These are phyloP conservation scores for Callipepla californica DNA, from an alignment of 2,113 vertebrate genomes.

Conservation along the genomic window DNA sequence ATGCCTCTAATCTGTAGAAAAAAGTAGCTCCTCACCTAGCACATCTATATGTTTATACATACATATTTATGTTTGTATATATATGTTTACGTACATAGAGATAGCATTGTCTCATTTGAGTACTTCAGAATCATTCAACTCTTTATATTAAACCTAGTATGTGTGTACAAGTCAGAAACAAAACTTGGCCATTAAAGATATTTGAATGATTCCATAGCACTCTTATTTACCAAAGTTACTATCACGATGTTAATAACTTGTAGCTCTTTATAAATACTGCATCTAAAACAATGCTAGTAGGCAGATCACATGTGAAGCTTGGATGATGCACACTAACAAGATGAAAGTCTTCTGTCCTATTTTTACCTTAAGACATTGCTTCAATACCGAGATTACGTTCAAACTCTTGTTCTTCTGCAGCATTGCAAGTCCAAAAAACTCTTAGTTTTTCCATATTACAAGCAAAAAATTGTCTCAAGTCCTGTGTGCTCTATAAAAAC, in stretches of 20 bases:
- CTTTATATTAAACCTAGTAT: not conserved
- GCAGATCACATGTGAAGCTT: not conserved
- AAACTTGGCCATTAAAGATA: slow-evolving; percentile 8
- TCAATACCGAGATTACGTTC: not conserved
- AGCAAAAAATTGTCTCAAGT: not conserved
- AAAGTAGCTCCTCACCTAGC: slow-evolving; percentile 8
- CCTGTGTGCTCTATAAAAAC: not conserved
- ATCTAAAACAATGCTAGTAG: not conserved
- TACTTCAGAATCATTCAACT: not conserved
- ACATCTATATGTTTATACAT: no score
- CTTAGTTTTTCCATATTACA: not conserved
- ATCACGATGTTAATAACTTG: not conserved
- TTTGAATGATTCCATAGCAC: not conserved
- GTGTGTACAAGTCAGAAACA: slow-evolving; percentile 22
- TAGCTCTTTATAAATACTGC: not conserved
- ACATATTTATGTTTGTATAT: no score
- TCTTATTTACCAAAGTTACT: not conserved
- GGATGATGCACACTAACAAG: not conserved
- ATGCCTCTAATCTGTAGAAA: not conserved
- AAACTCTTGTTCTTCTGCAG: not conserved
- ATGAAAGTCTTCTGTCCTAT: not conserved
- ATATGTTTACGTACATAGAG: not conserved
- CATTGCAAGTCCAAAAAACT: not conserved
- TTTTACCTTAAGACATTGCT: not conserved
- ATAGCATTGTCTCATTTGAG: not conserved